A percentile compares a stretch with the other conserved stretches of the same genome.
Conservation (phyloP, 2,888 invertebrate species). For the Lasioglossum vierecki region DNA sequence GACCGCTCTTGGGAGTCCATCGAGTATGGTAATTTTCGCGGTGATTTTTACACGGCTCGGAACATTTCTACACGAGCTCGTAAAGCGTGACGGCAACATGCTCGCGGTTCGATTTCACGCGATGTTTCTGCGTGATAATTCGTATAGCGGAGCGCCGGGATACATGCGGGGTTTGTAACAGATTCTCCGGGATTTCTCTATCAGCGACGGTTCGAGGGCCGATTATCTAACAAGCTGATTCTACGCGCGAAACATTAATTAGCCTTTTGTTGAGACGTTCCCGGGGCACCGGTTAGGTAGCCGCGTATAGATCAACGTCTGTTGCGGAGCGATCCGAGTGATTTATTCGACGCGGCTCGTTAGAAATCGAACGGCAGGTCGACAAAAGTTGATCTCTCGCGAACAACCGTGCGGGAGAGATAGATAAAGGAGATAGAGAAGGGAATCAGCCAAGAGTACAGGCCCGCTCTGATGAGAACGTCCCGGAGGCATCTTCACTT, state of each 20-base stretch:
- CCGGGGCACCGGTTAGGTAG: slow-evolving; percentile 16
- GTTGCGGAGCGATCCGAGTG: slow-evolving; percentile 44
- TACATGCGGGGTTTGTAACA: background rate
- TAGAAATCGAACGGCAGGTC: slow-evolving; percentile 68
- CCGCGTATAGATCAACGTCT: slow-evolving; percentile 58
- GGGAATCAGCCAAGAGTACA: slow-evolving; percentile 40
- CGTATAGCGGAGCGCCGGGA: background rate
- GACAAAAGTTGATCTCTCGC: slow-evolving; percentile 68
- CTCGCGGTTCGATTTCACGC: slow-evolving; percentile 42
- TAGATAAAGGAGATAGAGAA: background rate
- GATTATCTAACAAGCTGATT: slow-evolving; percentile 52
- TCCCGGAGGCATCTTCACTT: slow-evolving; percentile 72
- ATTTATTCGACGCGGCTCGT: slow-evolving; percentile 63
- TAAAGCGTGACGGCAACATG: slow-evolving; percentile 16
- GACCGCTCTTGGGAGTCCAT: background rate
- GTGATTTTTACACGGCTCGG: slow-evolving; percentile 5
- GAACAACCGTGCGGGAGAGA: background rate
- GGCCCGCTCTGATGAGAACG: slow-evolving; percentile 63
- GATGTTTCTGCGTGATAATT: slow-evolving; percentile 45
- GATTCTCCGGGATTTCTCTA: slow-evolving; percentile 49
- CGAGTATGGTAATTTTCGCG: slow-evolving; percentile 14
- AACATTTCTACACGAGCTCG: slow-evolving; percentile 1
- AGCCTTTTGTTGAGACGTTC: slow-evolving; percentile 21
- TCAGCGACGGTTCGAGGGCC: slow-evolving; percentile 26
- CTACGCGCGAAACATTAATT: slow-evolving; percentile 37